These are phyloP conservation scores for Oophaga sylvatica DNA, from an alignment of 2,797 vertebrate species.

Conservation along the genomic window DNA sequence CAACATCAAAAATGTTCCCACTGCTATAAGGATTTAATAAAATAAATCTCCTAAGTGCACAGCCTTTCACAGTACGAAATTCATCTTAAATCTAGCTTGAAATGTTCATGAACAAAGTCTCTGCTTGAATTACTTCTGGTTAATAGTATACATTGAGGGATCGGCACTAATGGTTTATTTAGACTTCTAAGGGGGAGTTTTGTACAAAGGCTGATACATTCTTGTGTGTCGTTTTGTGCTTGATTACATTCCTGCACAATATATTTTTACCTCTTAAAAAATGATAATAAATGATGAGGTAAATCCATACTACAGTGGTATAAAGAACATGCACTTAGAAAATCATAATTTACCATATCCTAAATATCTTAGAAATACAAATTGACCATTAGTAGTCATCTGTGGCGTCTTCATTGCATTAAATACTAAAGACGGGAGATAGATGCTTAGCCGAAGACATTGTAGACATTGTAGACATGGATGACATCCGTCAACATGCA, in stretches of 20 bases:
- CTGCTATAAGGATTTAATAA: constrained; percentile 36
- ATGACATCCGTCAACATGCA: constrained; percentile 27
- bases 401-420: constrained; percentile 21
- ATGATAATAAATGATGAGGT: not conserved
- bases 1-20: constrained; percentile 22
- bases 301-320: not conserved
- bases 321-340: not conserved
- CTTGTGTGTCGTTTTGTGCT: not conserved
- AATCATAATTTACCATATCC: not conserved
- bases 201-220: constrained; percentile 1
- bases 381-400: constrained; percentile 26
- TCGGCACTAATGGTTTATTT: constrained; percentile 39
- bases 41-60: constrained; percentile 25
- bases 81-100: constrained; percentile 21
- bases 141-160: constrained; percentile 28
- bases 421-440: not conserved
- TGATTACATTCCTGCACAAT: not conserved
- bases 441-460: constrained; percentile 5
- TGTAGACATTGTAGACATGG: not conserved
- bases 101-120: constrained; percentile 41
- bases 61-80: constrained; percentile 22
- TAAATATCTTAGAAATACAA: not conserved
- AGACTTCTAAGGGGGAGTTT: constrained; percentile 10
- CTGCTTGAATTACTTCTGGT: constrained; percentile 39
- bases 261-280: not conserved